phyloP scores from a whole-genome alignment of 2,888 invertebrate species.

The Lordiphosa andalusiaca region DNA sequence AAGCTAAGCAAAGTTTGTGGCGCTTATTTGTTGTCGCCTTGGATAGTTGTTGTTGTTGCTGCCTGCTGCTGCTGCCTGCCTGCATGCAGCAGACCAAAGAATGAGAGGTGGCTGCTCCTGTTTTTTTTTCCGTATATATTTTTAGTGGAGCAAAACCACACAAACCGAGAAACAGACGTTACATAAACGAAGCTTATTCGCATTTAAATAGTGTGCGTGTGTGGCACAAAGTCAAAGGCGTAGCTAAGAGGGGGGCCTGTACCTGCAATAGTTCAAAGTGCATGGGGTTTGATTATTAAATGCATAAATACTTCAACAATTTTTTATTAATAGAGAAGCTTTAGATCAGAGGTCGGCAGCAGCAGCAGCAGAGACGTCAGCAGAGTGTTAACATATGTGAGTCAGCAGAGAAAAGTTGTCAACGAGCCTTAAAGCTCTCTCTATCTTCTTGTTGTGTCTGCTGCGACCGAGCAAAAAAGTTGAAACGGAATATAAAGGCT shows the following conservation, averaged over 20 bases:
- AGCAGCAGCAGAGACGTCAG: too few relatives aligned
- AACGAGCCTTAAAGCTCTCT: too few relatives aligned
- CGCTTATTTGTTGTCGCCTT: constrained; percentile 51
- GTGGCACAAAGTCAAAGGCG: constrained; percentile 12
- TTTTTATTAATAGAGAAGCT: too few relatives aligned
- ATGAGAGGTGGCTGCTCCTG: constrained; percentile 18
- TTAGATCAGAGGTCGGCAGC: too few relatives aligned
- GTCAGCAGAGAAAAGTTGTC: too few relatives aligned
- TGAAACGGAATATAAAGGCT: too few relatives aligned
- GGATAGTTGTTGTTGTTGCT: constrained; percentile 14
- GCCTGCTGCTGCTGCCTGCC: constrained; percentile 21
- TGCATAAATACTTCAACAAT: too few relatives aligned
- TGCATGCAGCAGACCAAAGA: constrained; percentile 30
- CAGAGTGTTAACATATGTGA: too few relatives aligned
- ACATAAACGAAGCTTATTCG: constrained; percentile 69
- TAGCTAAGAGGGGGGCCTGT: background rate
- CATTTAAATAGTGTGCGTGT: constrained; percentile 56
- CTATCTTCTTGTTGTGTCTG: too few relatives aligned
- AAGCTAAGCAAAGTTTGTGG: constrained; percentile 29
- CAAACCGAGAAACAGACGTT: constrained; percentile 31
- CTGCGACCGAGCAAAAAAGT: too few relatives aligned
- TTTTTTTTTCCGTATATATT: constrained; percentile 16
- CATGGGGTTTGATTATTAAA: too few relatives aligned
- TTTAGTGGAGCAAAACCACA: constrained; percentile 31
- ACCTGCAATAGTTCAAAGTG: too few relatives aligned